Conservation (phyloP, 2,888 invertebrate species). For the Drosophila colorata region DNA sequence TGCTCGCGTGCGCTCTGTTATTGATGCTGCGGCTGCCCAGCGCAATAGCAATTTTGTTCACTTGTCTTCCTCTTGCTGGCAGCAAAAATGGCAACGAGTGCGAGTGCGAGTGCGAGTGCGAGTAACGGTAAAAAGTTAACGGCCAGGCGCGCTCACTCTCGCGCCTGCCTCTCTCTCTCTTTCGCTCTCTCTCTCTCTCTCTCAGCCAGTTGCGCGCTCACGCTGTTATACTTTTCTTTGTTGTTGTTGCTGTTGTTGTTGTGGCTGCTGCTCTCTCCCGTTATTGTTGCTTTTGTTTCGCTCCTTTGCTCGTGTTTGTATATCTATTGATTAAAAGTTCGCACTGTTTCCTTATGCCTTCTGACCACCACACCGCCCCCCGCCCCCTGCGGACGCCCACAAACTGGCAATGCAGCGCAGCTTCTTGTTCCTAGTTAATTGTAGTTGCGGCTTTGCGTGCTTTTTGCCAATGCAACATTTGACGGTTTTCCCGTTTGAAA, state of each 20-base stretch:
- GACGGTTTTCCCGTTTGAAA: conserved; percentile 36
- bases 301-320: conserved; percentile 43
- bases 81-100: conserved; percentile 39
- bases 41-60: conserved; percentile 78
- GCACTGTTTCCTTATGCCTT: conserved; percentile 66
- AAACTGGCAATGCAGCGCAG: conserved; percentile 42
- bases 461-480: conserved; percentile 48
- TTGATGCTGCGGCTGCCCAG: conserved; percentile 72
- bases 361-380: no score
- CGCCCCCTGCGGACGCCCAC: conserved; percentile 8
- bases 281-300: conserved; percentile 57
- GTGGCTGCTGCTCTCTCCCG: conserved; percentile 29
- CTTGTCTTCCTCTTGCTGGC: conserved; percentile 69
- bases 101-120: conserved; percentile 17
- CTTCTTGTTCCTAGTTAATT: conserved; percentile 37
- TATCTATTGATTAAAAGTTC: conserved; percentile 76
- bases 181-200: conserved; percentile 22
- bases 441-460: conserved; percentile 29
- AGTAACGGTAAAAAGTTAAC: conserved; percentile 50
- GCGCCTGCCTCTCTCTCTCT: conserved; percentile 4
- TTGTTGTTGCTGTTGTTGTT: conserved; percentile 50
- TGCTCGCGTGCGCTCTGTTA: conserved; percentile 41
- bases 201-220: conserved; percentile 45
- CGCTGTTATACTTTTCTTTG: conserved; percentile 49
- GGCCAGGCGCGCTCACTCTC: conserved; percentile 39